Evolutionary conservation across 2,113 vertebrate genomes (phyloP).

Genomic region (Pelecanoides urinatrix): DNA sequence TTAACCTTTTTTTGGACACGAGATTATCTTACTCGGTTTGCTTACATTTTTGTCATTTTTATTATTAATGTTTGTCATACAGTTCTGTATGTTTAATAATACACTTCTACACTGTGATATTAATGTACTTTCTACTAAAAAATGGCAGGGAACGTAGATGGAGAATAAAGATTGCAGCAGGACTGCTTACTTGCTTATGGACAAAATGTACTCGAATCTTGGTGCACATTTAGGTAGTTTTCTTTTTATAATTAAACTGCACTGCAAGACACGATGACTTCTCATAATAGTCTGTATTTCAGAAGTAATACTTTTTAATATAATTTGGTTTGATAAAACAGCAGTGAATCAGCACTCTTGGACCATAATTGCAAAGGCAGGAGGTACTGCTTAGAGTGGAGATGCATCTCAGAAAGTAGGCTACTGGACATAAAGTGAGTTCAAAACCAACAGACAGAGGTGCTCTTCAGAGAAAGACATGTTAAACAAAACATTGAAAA

Average conservation of each 20-base stretch:
- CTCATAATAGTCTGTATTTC: background rate
- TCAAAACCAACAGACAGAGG: background rate
- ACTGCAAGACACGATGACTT: background rate
- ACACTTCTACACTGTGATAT: background rate
- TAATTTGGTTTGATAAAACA: constrained; percentile 24
- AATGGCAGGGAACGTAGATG: background rate
- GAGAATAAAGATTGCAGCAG: background rate
- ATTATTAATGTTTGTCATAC: background rate
- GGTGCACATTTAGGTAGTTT: background rate
- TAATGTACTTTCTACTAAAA: background rate
- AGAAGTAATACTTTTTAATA: constrained; percentile 30
- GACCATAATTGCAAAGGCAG: background rate
- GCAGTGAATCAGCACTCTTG: constrained; percentile 41
- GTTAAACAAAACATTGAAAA: background rate
- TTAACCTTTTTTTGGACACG: background rate
- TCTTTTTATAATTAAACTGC: background rate
- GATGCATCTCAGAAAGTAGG: background rate
- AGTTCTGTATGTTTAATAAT: background rate
- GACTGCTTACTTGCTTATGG: background rate
- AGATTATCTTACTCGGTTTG: background rate
- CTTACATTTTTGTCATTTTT: background rate
- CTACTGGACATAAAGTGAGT: background rate
- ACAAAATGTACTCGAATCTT: background rate
- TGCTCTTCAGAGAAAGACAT: background rate
- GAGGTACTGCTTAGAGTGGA: background rate